Conservation (phyloP, 2,888 invertebrate genomes). For the Drosophila kambysellisi region DNA sequence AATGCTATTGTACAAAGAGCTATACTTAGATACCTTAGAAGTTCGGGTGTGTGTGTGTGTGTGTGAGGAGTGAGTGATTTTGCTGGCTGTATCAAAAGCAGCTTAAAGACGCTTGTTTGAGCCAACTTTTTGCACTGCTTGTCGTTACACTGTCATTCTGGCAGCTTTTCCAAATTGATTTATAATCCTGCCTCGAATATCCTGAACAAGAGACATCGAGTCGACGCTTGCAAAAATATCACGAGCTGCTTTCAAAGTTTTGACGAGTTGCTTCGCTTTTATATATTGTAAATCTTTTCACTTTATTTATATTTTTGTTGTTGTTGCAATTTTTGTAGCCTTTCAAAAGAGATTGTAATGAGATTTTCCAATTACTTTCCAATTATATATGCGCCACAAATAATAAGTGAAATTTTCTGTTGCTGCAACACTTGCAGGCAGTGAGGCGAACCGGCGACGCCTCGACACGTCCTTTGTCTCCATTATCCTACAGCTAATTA, state of each 20-base stretch:
- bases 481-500: constrained; percentile 77
- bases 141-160: constrained; percentile 61
- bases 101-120: constrained; percentile 64
- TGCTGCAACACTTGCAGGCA: constrained; percentile 40
- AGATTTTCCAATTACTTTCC: constrained; percentile 76
- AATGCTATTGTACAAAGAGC: constrained; percentile 32
- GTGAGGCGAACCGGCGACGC: constrained; percentile 27
- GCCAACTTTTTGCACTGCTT: constrained; percentile 54
- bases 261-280: constrained; percentile 21
- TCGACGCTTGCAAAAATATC: constrained; percentile 14
- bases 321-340: constrained; percentile 7
- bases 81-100: constrained; percentile 58
- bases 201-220: constrained; percentile 27
- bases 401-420: constrained; percentile 48
- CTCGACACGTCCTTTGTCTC: constrained; percentile 64
- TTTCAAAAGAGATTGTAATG: constrained; percentile 55
- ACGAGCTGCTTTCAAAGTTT: constrained; percentile 36
- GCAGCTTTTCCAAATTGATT: constrained; percentile 75
- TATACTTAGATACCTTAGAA: constrained; percentile 44
- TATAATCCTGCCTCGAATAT: constrained; percentile 73
- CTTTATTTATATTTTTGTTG: background rate
- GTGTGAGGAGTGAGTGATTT: constrained; percentile 11
- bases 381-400: constrained; percentile 72
- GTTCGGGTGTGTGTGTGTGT: background rate
- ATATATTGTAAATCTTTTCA: background rate